phyloP scores from a whole-genome alignment of 1,140 invertebrate species.

The Musca vetustissima region DNA sequence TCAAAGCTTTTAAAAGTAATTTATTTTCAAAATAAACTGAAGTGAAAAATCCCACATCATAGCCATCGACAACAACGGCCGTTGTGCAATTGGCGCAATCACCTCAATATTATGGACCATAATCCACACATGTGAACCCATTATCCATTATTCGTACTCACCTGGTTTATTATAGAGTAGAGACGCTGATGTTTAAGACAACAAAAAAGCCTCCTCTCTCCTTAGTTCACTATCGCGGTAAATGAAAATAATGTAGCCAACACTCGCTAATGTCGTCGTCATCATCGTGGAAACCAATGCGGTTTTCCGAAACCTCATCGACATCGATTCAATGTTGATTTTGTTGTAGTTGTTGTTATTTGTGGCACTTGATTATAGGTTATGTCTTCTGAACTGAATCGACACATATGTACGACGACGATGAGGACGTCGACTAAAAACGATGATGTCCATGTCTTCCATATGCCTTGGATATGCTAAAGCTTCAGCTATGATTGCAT shows the following conservation, averaged over 20 bases:
- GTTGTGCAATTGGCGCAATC: neutral
- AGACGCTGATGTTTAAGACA: neutral
- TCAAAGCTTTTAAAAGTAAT: slow-evolving; percentile 16
- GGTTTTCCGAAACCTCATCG: neutral
- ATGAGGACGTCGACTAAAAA: too few species aligned
- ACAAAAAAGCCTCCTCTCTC: neutral
- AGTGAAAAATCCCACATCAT: slow-evolving; percentile 11
- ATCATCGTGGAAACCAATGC: neutral
- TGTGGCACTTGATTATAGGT: slow-evolving; percentile 23
- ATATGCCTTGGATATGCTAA: too few species aligned
- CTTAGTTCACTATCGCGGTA: too few species aligned
- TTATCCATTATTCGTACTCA: slow-evolving; percentile 14
- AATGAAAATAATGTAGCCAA: too few species aligned
- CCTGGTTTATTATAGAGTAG: slow-evolving; percentile 19
- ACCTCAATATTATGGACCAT: too few species aligned
- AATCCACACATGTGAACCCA: slow-evolving; percentile 19
- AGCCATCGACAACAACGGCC: neutral
- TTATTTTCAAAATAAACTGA: slow-evolving; percentile 1
- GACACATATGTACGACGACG: too few species aligned
- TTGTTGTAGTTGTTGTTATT: neutral
- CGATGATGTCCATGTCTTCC: too few species aligned
- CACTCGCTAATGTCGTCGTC: too few species aligned
- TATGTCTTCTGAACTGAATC: slow-evolving; percentile 2
- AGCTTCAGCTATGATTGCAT: too few species aligned
- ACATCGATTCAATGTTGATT: neutral